Percentiles rank a stretch among this genome's conserved stretches.
These are phyloP conservation scores for Sarotherodon lohbergeri DNA, from an alignment of 2,113 vertebrate genomes.

Conservation along the genomic window DNA sequence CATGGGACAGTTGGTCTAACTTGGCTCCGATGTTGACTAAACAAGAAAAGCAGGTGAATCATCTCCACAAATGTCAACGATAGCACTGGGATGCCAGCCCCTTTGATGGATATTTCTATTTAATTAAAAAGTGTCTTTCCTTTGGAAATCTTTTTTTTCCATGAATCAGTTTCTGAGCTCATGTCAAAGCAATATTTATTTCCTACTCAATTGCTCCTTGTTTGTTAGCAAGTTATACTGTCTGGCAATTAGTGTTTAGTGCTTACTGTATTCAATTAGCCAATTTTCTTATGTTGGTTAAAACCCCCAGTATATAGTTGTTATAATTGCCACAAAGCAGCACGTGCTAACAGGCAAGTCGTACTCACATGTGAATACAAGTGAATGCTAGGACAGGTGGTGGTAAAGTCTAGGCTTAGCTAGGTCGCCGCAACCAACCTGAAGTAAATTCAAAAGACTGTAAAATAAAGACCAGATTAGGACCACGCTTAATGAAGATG, in stretches of 20 bases:
- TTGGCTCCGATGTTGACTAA: neutral
- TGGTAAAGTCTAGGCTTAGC: neutral
- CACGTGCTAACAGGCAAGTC: neutral
- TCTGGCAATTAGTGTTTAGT: neutral
- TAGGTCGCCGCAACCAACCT: rapidly evolving
- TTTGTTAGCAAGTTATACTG: neutral
- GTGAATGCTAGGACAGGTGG: neutral
- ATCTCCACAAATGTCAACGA: neutral
- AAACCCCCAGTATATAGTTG: neutral
- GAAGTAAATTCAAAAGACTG: neutral
- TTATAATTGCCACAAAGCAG: neutral
- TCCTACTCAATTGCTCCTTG: rapidly evolving
- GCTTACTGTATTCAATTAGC: neutral
- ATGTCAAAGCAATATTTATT: neutral
- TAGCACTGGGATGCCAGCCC: neutral
- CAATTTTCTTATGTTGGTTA: neutral
- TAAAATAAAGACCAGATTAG: neutral
- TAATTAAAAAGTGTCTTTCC: neutral
- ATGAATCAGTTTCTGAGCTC: neutral
- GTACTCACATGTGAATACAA: neutral
- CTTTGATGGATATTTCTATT: neutral
- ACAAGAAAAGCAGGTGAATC: neutral
- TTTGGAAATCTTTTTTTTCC: rapidly evolving
- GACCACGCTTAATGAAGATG: neutral
- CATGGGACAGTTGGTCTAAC: neutral